phyloP scores from a whole-genome alignment of 2,888 invertebrate species.

The Smittia aterrima region DNA sequence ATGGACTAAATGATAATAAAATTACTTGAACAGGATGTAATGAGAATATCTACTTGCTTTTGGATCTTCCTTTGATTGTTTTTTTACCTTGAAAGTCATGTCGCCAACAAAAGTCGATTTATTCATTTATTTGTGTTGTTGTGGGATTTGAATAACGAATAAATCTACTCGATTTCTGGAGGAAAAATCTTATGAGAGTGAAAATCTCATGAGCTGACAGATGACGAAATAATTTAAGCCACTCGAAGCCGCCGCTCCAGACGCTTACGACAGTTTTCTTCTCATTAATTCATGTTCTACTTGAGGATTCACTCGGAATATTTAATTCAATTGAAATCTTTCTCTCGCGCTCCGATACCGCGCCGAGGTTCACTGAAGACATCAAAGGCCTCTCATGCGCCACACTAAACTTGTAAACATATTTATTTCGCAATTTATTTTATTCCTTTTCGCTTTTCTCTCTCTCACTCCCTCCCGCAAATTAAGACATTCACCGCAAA shows the following conservation, averaged over 20 bases:
- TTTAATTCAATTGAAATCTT: neutral
- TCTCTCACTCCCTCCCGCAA: neutral
- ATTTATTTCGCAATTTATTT: constrained; percentile 22
- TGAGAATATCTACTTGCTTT: no score
- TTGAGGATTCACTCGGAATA: neutral
- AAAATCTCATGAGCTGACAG: neutral
- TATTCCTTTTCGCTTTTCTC: neutral
- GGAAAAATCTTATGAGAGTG: no score
- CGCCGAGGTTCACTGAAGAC: neutral
- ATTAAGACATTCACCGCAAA: constrained; percentile 11
- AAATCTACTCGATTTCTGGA: no score
- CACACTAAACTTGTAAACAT: constrained; percentile 20
- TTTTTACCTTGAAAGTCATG: neutral
- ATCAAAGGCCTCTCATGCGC: constrained; percentile 13
- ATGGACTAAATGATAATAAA: neutral
- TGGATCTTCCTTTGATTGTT: no score
- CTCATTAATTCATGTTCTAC: constrained; percentile 3
- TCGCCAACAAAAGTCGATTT: neutral
- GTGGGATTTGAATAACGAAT: no score
- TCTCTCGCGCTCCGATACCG: neutral
- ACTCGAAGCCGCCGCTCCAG: neutral
- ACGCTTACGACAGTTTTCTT: neutral
- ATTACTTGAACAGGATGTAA: neutral
- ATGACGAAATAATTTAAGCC: neutral
- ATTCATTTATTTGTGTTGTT: no score